These are phyloP conservation scores for Rapana venosa DNA, from an alignment of 2,888 invertebrate species.

Conservation along the genomic window DNA sequence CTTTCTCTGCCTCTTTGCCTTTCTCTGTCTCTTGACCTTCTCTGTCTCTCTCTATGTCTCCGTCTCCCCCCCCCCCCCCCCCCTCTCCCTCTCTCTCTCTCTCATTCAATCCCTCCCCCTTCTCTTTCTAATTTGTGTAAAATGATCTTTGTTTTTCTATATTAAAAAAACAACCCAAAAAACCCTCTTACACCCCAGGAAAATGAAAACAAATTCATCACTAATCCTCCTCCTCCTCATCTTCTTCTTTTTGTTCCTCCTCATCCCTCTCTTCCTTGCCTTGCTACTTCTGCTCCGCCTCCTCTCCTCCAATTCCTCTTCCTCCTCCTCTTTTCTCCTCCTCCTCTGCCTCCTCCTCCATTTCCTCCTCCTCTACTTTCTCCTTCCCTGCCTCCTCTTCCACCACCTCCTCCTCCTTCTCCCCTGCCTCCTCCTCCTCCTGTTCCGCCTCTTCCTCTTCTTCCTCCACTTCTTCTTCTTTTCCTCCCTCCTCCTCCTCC, in stretches of 20 bases:
- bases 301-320: background rate
- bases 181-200: background rate
- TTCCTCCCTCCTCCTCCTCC: too few relatives aligned
- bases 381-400: background rate
- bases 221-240: background rate
- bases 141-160: background rate
- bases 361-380: background rate
- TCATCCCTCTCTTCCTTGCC: background rate
- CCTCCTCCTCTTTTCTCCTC: background rate
- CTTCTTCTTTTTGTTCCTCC: background rate
- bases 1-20: slow-evolving; percentile 25
- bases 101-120: background rate
- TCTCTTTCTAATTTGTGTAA: background rate
- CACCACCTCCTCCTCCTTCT: background rate
- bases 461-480: background rate
- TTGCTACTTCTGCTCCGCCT: background rate
- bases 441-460: background rate
- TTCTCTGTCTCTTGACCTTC: background rate
- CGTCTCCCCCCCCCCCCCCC: too few relatives aligned
- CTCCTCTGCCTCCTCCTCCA: background rate
- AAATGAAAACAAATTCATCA: background rate
- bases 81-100: background rate
- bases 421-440: background rate
- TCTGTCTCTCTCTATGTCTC: background rate
- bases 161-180: background rate